Evolutionary conservation across 2,113 vertebrate genomes (phyloP), one percentile per base, ranked within the genome.

Genomic region (Syngnathus typhle): DNA sequence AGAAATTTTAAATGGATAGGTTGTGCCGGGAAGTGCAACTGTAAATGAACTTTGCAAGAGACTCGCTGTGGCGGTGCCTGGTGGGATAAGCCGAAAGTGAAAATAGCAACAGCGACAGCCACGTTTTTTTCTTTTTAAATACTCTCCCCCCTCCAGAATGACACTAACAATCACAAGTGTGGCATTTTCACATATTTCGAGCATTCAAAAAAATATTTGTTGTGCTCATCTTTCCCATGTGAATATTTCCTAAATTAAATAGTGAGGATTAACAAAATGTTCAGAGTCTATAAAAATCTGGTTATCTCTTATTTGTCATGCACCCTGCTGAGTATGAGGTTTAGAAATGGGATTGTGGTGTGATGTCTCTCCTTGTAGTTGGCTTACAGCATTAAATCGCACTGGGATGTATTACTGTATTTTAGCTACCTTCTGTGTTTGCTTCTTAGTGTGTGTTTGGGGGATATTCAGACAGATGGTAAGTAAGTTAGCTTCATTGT

Each of bases 361-460:
- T 63, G 58, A 63, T 52, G 58, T 27, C 65, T 21, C 58, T 32
- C 52, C 11, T 58, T 64, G 55, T 58, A 63, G 6, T 37, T 52
- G 23, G 16, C 65, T 56, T n/a, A 69, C 43, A 59, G 7, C 54
- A 67, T 67, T 64, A 55, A 65, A 21, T 41, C 62, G 59, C 15
- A 54, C 65, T 37, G 68, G 46, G 19, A 56, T 41, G 23, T 13
- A 69, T 61, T 36, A 47, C 44, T 47, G 44, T 47, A 43, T 38
- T 56, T 47, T 18, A 2, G 18, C 27, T 41, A 38, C 38, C 12
- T 7, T 15, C 16, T 72, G 38, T 8, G 7, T 47, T 43, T 39
- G 47, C 43, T 18, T 65, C 13, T 72, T 54, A 41, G n/a, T 62
- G 38, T 62, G 47, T 52, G 56, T 69, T 43, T 55, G 54, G 56